These are phyloP conservation scores for Cataglyphis rosenhaueri DNA, from an alignment of 2,888 invertebrate species.

Conservation along the genomic window DNA sequence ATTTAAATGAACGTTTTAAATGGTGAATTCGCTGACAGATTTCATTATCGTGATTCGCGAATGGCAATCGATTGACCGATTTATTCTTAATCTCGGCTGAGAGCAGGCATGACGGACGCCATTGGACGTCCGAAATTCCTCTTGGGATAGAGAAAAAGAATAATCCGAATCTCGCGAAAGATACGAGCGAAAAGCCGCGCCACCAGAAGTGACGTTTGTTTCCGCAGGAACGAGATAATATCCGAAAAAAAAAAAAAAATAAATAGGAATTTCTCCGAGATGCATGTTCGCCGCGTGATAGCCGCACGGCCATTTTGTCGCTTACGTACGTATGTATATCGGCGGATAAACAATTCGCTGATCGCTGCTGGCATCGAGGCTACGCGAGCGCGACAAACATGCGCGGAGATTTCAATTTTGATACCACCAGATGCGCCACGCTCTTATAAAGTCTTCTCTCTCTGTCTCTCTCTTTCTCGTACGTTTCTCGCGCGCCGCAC, in stretches of 20 bases:
- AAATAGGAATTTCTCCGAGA: conserved; percentile 48
- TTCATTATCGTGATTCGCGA: neutral
- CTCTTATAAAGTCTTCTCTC: conserved; percentile 29
- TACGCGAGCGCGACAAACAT: conserved; percentile 65
- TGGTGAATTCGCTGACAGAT: neutral
- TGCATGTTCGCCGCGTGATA: conserved; percentile 57
- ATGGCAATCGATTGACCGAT: neutral
- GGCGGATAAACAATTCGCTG: conserved; percentile 80
- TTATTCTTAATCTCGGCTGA: neutral
- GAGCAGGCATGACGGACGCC: neutral
- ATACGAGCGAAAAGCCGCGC: neutral
- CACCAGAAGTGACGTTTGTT: neutral
- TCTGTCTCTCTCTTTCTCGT: conserved; percentile 4
- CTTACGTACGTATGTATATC: conserved; percentile 70
- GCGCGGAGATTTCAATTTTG: conserved; percentile 75
- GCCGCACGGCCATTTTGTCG: conserved; percentile 80
- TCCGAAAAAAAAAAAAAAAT: neutral
- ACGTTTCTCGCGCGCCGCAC: conserved; percentile 37
- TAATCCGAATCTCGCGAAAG: no score
- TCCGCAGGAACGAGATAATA: neutral
- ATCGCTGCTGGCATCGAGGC: conserved; percentile 76
- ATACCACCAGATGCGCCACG: conserved; percentile 30
- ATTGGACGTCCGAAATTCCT: neutral
- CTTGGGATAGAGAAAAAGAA: neutral
- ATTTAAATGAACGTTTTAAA: neutral